Conservation (phyloP, 2,113 vertebrate genomes). For the Pygoscelis adeliae region DNA sequence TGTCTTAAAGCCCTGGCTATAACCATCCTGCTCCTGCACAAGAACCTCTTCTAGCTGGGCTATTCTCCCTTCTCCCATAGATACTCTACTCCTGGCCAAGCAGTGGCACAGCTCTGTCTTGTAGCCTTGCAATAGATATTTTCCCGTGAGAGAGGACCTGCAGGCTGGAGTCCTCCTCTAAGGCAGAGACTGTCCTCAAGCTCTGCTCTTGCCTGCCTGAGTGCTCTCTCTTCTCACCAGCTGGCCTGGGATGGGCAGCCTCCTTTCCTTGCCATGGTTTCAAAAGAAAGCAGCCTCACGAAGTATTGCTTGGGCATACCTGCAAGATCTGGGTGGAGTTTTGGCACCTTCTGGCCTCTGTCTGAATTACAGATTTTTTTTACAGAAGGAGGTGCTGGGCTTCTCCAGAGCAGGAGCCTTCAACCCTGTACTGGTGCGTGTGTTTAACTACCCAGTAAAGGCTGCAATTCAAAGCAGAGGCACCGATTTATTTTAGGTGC, state of each 20-base stretch:
- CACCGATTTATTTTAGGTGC: background rate
- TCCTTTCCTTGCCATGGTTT: background rate
- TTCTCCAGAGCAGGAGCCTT: background rate
- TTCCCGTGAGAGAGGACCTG: background rate
- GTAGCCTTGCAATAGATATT: background rate
- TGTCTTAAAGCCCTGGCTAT: background rate
- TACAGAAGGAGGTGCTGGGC: background rate
- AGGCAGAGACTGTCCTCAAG: background rate
- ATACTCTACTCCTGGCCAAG: background rate
- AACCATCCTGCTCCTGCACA: background rate
- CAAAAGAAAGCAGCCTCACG: background rate
- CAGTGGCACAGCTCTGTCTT: background rate
- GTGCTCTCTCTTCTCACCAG: background rate
- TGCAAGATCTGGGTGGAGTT: background rate
- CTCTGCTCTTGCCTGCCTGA: background rate
- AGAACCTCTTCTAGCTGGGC: background rate
- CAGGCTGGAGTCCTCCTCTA: background rate
- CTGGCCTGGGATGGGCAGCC: background rate
- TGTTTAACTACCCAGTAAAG: background rate
- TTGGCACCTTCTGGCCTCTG: background rate
- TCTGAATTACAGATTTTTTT: background rate
- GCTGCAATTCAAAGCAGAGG: background rate
- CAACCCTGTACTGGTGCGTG: background rate
- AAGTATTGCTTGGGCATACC: background rate
- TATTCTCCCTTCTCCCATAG: background rate